Evolutionary conservation across 2,113 vertebrate genomes (phyloP), one percentile per base, ranked within the genome.

Genomic region (Megaleporinus macrocephalus): DNA sequence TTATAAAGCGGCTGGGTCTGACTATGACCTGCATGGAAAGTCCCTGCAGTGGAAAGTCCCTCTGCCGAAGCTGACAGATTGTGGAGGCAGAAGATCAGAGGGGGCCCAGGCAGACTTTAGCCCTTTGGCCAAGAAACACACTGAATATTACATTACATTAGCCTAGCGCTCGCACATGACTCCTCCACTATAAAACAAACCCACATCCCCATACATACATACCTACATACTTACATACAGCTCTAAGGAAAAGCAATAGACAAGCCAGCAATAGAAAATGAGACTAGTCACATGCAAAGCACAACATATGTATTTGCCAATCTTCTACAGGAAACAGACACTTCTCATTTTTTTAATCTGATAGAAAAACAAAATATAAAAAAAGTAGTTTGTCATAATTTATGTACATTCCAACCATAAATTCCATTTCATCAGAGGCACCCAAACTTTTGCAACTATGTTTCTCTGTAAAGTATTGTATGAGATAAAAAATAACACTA

Each of bases 41-140:
- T 85, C 81, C 86, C 85, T 30, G 77, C 13, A 27, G 83, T 76
- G 83, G 86, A 87, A 87, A 87, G 83, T 85, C 83, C 86, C 86
- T 83, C 44, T 30, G 22, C 27, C 12, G 57, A 15, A 83, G 78
- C 68, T 79, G 83, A 89, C 86, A 86, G 81, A 82, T 66, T 88
- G 84, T 76, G 63, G 79, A 87, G 33, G 73, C 75, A 84, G 76
- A 51, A 71, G 77, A 84, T 83, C 81, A 73, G 83, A 70, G 82
- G 79, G 72, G 65, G 69, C 30, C 26, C 33, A 26, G 63, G 13
- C 53, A 80, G 86, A 85, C 84, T 83, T 53, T 70, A 75, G 78
- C 80, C 71, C 81, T 57, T 83, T 75, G 81, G 86, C 88, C 85
- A 91, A 89, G 84, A 84, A 89, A 87, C 83, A 88, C 79, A 89